Conservation (phyloP, 2,888 invertebrate genomes). For the Thymelicus acteon region DNA sequence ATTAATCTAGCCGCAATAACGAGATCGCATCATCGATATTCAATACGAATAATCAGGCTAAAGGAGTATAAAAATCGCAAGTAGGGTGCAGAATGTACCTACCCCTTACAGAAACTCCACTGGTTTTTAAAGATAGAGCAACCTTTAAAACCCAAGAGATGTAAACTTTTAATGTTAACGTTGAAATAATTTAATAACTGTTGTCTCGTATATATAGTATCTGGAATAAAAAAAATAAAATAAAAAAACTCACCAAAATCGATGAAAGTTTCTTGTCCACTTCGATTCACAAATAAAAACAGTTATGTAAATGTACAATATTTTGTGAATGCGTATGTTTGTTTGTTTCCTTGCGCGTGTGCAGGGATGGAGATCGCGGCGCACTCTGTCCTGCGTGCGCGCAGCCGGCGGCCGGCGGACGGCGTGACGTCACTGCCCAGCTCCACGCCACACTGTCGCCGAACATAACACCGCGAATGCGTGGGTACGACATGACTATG, state of each 20-base stretch:
- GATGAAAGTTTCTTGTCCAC: background rate
- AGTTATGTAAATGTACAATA: background rate
- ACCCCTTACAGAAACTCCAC: no score
- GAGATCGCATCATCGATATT: no score
- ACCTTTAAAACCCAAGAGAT: no score
- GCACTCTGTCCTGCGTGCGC: background rate
- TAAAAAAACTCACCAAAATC: background rate
- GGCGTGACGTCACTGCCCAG: conserved; percentile 1
- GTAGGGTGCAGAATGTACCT: no score
- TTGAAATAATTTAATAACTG: no score
- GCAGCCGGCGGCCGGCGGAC: background rate
- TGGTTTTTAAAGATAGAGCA: no score
- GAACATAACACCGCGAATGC: background rate
- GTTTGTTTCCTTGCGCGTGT: background rate
- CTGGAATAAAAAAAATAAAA: background rate
- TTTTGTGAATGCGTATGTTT: background rate
- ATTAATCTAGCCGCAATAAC: no score
- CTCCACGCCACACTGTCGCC: background rate
- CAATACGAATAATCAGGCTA: no score
- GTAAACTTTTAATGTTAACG: no score
- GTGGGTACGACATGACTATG: background rate
- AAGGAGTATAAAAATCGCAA: no score
- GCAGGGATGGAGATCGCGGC: background rate
- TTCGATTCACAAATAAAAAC: background rate
- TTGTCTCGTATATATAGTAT: no score